A percentile compares a stretch with the other conserved stretches of the same genome.
These are phyloP conservation scores for Phataginus tricuspis DNA, from an alignment of 2,797 vertebrate genomes.

Conservation along the genomic window DNA sequence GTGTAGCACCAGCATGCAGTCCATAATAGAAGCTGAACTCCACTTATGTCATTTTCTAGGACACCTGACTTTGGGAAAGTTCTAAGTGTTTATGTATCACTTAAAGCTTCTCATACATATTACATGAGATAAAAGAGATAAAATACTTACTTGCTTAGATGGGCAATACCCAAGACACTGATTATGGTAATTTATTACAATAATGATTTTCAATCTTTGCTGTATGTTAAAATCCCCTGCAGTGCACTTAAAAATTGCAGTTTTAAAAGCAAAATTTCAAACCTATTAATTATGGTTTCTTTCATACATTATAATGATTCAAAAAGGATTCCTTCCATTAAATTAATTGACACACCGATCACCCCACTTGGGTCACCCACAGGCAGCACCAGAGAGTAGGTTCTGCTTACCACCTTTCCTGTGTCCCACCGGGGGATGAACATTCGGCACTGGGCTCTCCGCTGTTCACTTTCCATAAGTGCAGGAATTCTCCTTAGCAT, in stretches of 20 bases:
- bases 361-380: background rate
- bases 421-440: background rate
- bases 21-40: rapidly evolving
- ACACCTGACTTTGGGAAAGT: background rate
- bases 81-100: background rate
- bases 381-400: background rate
- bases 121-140: background rate
- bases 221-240: background rate
- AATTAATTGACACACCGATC: background rate
- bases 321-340: background rate
- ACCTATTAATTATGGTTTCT: background rate
- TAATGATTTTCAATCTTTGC: background rate
- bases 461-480: background rate
- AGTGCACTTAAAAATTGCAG: background rate
- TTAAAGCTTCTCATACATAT: background rate
- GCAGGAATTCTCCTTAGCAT: background rate
- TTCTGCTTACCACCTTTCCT: background rate
- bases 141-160: background rate
- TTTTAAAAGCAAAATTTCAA: background rate
- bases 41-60: background rate
- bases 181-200: background rate
- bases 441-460: background rate
- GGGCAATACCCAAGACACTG: background rate
- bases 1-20: rapidly evolving
- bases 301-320: background rate